Conservation (phyloP, 2,113 vertebrate genomes). For the Tichodroma muraria region DNA sequence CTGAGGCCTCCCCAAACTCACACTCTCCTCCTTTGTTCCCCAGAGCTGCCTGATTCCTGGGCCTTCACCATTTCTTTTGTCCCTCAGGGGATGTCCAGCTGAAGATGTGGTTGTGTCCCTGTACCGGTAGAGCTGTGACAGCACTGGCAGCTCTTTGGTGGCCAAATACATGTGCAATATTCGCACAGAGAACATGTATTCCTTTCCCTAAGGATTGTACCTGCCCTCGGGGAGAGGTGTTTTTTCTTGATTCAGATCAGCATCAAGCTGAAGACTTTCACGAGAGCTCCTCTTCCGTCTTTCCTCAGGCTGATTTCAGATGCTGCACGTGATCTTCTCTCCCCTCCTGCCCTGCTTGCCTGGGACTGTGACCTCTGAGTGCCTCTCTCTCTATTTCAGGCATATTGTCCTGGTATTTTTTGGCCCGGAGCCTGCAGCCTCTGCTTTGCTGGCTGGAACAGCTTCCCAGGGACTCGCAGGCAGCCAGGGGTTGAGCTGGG, state of each 20-base stretch:
- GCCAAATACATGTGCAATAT: not conserved
- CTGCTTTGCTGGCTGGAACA: not conserved
- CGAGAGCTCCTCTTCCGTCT: not conserved
- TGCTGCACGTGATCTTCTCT: not conserved
- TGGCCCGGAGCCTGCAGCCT: not conserved
- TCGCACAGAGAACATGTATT: not conserved
- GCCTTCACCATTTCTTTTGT: not conserved
- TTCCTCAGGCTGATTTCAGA: not conserved
- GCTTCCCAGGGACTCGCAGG: not conserved
- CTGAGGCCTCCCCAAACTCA: constrained; percentile 2
- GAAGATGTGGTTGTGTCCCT: not conserved
- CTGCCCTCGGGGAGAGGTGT: not conserved
- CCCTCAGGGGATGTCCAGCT: not conserved
- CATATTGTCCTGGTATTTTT: not conserved
- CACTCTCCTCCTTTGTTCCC: not conserved
- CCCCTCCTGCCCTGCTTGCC: not conserved
- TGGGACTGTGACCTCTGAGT: not conserved
- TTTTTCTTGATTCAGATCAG: not conserved
- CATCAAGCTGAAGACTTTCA: not conserved
- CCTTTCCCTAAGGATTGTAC: not conserved
- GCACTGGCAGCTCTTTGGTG: not conserved
- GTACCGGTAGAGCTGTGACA: not conserved
- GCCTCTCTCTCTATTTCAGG: not conserved
- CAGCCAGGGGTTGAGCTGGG: not conserved
- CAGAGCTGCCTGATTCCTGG: not conserved